A percentile compares a stretch with the other conserved stretches of the same genome.
Conservation (phyloP, 2,888 invertebrate genomes). For the Erannis defoliaria region DNA sequence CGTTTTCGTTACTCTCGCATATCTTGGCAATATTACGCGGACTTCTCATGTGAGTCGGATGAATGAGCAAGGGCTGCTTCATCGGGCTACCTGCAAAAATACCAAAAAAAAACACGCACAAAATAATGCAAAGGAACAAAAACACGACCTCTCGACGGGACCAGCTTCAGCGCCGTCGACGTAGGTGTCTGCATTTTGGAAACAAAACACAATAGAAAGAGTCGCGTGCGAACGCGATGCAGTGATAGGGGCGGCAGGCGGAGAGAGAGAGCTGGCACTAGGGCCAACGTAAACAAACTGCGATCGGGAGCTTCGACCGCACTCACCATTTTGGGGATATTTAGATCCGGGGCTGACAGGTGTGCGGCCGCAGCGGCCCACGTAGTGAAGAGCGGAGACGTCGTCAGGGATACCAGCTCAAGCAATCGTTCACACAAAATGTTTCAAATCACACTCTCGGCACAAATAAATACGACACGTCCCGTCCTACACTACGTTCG, state of each 20-base stretch:
- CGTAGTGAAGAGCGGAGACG: conserved; percentile 82
- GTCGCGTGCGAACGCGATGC: conserved; percentile 79
- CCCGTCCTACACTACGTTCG: conserved; percentile 84
- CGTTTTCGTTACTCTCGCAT: conserved; percentile 55
- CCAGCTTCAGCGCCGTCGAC: conserved; percentile 73
- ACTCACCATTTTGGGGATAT: conserved; percentile 85
- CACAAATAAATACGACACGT: conserved; percentile 75
- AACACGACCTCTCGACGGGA: conserved; percentile 76
- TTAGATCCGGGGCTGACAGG: conserved; percentile 63
- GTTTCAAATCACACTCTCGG: conserved; percentile 71
- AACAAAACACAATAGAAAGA: conserved; percentile 86
- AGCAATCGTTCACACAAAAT: conserved; percentile 73
- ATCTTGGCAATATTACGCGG: conserved; percentile 45
- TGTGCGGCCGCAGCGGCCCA: conserved; percentile 69
- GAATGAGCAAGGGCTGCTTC: conserved; percentile 62
- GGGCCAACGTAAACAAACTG: conserved; percentile 85
- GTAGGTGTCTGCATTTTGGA: conserved; percentile 84
- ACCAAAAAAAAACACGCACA: conserved; percentile 73
- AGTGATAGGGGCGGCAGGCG: conserved; percentile 83
- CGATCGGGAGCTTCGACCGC: conserved; percentile 83
- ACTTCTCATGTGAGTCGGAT: conserved; percentile 48
- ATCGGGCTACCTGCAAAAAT: conserved; percentile 80
- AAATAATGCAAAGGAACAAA: conserved; percentile 76
- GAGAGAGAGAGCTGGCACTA: conserved; percentile 79
- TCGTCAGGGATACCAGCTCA: conserved; percentile 70